Base-by-base conservation (phyloP, 2,113 vertebrate genomes). In the Anhinga rufa region DNA sequence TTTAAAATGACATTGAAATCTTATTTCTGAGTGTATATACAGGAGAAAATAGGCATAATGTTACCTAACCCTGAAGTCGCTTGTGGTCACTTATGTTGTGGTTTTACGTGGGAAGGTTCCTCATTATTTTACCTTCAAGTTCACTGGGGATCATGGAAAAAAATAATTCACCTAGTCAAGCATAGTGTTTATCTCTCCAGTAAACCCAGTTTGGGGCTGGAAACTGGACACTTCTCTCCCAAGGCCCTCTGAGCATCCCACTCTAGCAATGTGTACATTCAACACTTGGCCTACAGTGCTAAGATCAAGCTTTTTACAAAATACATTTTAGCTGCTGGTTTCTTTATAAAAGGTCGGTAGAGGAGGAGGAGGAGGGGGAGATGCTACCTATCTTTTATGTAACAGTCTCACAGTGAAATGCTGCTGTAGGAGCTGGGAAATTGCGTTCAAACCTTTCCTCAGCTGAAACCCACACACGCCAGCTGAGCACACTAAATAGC, bases 371-470 rank as follows among this genome's bases (percentile, higher is more conserved):
- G 83, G 44, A 90, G 84, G 46, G 88, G 62, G 71, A 65, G 85
- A 77, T 34, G 28, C 14, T 88, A 90, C 93, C 58, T 82, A 9
- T 61, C 85, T 93, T 91, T 87, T 91, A 69, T 85, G 89, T 77
- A 69, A 90, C 40, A 79, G 14, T 20, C 22, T 88, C 40, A 57
- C 51, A 22, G 49, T 31, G 51, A 90, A 92, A 90, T 0, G 13
- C 62, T 84, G 40, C n/a, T 58, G 25, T 34, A 83, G 46, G 58
- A 95, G 42, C 74, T 82, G 36, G 82, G 22, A 86, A 88, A 92
- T 69, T 44, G 48, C 12, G 1, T 40, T 91, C 42, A 68, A 92
- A 66, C n/a, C 51, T 71, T 72, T 51, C 68, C 83, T 79, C 10
- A 4, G 64, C 72, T 34, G 83, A 75, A 95, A 48, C 71, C 48